Evolutionary conservation across 2,113 vertebrate species (phyloP), one percentile per base, ranked within the genome.

Genomic region (Dicerorhinus sumatrensis): DNA sequence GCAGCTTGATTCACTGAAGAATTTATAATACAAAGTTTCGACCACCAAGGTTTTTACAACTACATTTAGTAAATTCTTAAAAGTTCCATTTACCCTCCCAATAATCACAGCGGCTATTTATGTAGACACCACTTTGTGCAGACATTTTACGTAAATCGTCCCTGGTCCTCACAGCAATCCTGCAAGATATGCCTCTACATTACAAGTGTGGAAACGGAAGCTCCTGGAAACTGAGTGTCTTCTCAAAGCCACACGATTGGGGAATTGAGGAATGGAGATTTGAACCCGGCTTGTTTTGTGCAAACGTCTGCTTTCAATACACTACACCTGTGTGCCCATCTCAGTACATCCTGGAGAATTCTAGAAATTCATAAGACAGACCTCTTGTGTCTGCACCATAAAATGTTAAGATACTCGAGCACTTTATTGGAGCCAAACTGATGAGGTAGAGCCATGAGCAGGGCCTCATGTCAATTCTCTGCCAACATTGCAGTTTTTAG

Each of bases 71-170:
- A 56, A 21, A 4, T 14, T 31, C 69, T 63, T 29, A n/a, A n/a
- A 33, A 56, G n/a, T 10, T 46, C n/a, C 3, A 0, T 27, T 2
- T 4, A 9, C 25, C 18, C 39, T 12, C 5, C 27, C 14, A 11
- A 3, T 1, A 31, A 5, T 14, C 9, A 6, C 1, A 18, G 54
- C 25, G 14, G 13, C 73, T 31, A 4, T 3, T 18, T 0, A 75
- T 5, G 17, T 1, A 31, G 73, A 12, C 3, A 0, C 23, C 4
- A 0, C 5, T 0, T 0, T 1, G 10, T 6, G 13, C 17, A 21
- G 67, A 1, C 2, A 25, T 27, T 27, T 10, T 0, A 3, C 0
- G 0, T n/a, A 6, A 4, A 0, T 0, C 2, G 33, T 16, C 18
- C 39, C 88, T 7, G 0, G 0, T 33, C 80, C 14, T 10, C 36